Base-by-base conservation (phyloP, 2,888 invertebrate genomes). In the Pegoplata infirma region DNA sequence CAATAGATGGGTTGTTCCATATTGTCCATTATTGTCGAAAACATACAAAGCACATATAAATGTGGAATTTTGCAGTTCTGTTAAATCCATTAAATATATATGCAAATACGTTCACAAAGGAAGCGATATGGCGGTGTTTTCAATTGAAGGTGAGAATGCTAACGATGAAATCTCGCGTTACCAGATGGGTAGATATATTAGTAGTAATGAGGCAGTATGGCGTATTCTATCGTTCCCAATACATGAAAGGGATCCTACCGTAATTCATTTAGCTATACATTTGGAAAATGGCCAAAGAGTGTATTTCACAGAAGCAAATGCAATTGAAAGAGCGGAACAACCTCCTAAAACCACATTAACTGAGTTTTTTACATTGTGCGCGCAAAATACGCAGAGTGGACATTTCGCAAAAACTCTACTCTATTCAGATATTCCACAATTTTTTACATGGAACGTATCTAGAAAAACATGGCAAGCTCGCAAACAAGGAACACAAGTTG, bases 371-470 rank as follows among this genome's bases (percentile, higher is more conserved):
- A 14, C 47, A 63, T 63, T 73, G 36, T 58, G 76, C 40, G 8
- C 5, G 10, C 32, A 32, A 32, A 25, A 25, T 25, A 25, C 25
- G 6, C 55, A 71, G 19, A 46, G 28, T 63, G 80, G 81, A 64
- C 80, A 84, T 86, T 58, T 58, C 21, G 56, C 56, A 17, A 58
- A 40, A 36, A 58, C 87, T 14, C 77, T 86, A 81, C 76, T 86
- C 17, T 87, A 87, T 80, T 80, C 82, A 16, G 85, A 87, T 76
- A 82, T 87, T 81, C 85, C 86, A 80, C 63, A 69, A 53, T 86
- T 84, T 84, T 86, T 78, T 66, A 87, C 85, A 64, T 86, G 84
- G 84, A 86, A 87, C 82, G 69, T 71, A 81, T 84, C 84, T 59
- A 80, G 81, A 72, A 86, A 84, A 77, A 82, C 82, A 81, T 87